Evolutionary conservation across 2,888 invertebrate species (phyloP).

Genomic region (Arrhopalites spinosus): DNA sequence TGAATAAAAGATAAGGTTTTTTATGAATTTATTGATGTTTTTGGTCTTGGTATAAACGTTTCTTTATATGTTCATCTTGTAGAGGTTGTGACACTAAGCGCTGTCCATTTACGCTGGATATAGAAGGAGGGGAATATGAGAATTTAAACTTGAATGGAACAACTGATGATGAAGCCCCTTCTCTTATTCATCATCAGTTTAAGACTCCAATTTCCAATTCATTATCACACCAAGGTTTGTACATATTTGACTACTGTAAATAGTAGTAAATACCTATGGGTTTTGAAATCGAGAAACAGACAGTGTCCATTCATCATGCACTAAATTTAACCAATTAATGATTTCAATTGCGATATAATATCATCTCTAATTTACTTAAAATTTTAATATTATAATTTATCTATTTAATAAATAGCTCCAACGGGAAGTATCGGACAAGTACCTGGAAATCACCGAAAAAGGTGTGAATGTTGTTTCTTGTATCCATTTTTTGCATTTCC

Average conservation of each 20-base stretch:
- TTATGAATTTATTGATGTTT: too few species aligned
- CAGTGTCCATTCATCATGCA: too few species aligned
- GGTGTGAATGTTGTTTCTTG: slow-evolving; percentile 56
- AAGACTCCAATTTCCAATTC: slow-evolving; percentile 42
- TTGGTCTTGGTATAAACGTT: too few species aligned
- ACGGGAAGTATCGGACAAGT: slow-evolving; percentile 60
- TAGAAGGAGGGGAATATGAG: slow-evolving; percentile 53
- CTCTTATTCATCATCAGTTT: slow-evolving; percentile 53
- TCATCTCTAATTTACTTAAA: too few species aligned
- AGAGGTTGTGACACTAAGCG: slow-evolving; percentile 55
- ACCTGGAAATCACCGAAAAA: slow-evolving; percentile 68
- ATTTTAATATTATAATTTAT: too few species aligned
- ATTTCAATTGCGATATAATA: too few species aligned
- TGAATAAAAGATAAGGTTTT: background rate
- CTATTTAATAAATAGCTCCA: too few species aligned
- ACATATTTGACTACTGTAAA: slow-evolving; percentile 51
- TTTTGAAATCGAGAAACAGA: too few species aligned
- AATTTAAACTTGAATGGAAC: slow-evolving; percentile 55
- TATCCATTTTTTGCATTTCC: background rate
- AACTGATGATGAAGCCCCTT: slow-evolving; percentile 54
- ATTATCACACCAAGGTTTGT: background rate
- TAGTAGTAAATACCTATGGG: too few species aligned
- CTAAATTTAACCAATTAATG: too few species aligned
- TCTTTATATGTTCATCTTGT: too few species aligned
- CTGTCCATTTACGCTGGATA: slow-evolving; percentile 49